Base-by-base conservation (phyloP, 2,113 vertebrate genomes). In the Podarcis cretensis region DNA sequence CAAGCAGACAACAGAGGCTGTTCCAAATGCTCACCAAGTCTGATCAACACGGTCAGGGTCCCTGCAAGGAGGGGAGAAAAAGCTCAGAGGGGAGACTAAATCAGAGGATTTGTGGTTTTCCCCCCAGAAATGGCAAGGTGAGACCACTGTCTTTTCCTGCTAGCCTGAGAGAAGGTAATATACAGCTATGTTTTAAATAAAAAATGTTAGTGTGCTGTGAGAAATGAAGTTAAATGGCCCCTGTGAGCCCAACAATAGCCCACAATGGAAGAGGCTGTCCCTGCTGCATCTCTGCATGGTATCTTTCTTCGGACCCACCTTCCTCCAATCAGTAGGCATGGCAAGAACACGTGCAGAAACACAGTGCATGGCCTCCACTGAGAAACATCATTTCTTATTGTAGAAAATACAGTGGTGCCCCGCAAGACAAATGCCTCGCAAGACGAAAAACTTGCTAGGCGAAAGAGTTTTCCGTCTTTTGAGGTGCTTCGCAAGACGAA, bases 21-120 rank as follows among this genome's bases (percentile, higher is more conserved):
- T 90, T 96, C 96, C 73, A 97, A 96, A 98, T 98, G 98, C 99
- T 99, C 98, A 99, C 98, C 98, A 98, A 96, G 97, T 97, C 96
- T 98, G 98, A 97, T 97, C 98, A 96, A 98, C 97, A 96, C 97
- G 95, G 95, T 98, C 98, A 97, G 95, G 95, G 97, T 97, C 97
- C 98, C 99, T 99, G 98, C 98, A 98, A 98, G 97, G 97, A 98
- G 97, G 97, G 97, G 97, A 98, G 97, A 97, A 96, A 98, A 95
- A 98, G 97, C 97, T 97, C 95, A 97, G 97, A 97, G 95, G 95
- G 93, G 94, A 93, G 90, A 96, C 87, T 85, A 92, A 73, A 94
- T 91, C 91, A 87, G 91, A 87, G 94, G 6, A 87, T 54, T 54
- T 54, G 48, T 54, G 48, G 48, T 12, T 54, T 12, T 3, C 0